These are phyloP conservation scores for Gasteruption jaculator DNA, from an alignment of 2,888 invertebrate species.

Conservation along the genomic window DNA sequence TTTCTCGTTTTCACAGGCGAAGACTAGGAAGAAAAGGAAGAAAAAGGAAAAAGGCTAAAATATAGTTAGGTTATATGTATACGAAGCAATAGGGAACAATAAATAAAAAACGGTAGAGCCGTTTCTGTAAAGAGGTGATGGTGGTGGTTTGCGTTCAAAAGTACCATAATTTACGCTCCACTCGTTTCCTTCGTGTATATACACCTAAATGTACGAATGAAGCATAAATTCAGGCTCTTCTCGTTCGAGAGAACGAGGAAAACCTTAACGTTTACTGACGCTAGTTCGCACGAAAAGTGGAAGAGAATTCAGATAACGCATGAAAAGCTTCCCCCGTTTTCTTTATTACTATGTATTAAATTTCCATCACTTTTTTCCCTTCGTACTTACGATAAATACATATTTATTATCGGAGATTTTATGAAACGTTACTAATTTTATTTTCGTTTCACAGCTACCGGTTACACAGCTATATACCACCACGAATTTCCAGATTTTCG, in stretches of 20 bases:
- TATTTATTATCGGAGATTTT: too few relatives aligned
- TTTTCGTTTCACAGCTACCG: too few relatives aligned
- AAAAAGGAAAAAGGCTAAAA: too few relatives aligned
- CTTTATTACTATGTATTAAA: not conserved
- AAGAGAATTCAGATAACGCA: constrained; percentile 7
- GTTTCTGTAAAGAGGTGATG: constrained; percentile 8
- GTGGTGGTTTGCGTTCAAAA: constrained; percentile 32
- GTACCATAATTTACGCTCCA: constrained; percentile 40
- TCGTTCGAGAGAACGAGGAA: constrained; percentile 19
- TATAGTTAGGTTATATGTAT: too few relatives aligned
- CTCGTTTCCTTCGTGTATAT: constrained; percentile 36
- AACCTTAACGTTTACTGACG: constrained; percentile 33
- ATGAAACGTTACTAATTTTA: too few relatives aligned
- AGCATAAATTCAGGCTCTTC: constrained; percentile 40
- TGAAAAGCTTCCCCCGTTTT: not conserved
- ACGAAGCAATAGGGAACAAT: too few relatives aligned
- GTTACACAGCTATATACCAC: too few relatives aligned
- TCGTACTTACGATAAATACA: too few relatives aligned
- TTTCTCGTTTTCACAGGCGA: too few relatives aligned
- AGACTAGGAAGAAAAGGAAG: too few relatives aligned
- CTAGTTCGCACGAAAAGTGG: constrained; percentile 27
- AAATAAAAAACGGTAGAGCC: too few relatives aligned
- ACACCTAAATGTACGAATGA: constrained; percentile 39
- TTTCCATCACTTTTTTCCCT: not conserved
- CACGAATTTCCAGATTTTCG: too few relatives aligned